phyloP scores from a whole-genome alignment of 2,113 vertebrate species.

The Zapus hudsonius region DNA sequence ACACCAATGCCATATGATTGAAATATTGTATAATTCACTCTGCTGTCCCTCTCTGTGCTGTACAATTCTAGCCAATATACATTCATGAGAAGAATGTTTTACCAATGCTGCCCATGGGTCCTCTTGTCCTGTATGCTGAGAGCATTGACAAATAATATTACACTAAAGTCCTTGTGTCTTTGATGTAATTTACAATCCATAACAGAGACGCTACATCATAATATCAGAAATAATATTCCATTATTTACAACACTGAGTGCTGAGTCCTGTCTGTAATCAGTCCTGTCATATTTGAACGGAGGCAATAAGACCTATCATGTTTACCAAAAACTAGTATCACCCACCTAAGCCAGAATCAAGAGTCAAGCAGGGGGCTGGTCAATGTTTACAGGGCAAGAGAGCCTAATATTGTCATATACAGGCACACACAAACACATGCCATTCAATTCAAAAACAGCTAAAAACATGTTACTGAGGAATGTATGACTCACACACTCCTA shows the following conservation, averaged over 20 bases:
- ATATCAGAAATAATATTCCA: neutral
- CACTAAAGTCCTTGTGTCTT: neutral
- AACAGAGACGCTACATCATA: neutral
- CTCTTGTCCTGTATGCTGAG: neutral
- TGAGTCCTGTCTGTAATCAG: no score
- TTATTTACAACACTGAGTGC: neutral
- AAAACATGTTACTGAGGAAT: neutral
- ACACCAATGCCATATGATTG: neutral
- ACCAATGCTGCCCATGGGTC: neutral
- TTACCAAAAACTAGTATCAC: neutral
- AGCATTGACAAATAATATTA: slow-evolving; percentile 5
- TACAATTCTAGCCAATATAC: neutral
- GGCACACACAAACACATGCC: no score
- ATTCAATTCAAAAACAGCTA: neutral
- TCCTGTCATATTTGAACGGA: neutral
- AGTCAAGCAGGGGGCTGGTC: no score
- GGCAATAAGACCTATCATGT: neutral
- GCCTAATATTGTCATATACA: no score
- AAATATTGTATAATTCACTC: neutral
- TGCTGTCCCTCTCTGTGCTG: neutral
- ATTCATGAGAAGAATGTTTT: neutral
- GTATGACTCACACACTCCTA: neutral
- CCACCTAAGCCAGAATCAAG: neutral
- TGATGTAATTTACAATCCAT: neutral
- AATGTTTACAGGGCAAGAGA: no score